Percentiles rank a stretch among this genome's conserved stretches.
Evolutionary conservation across 1,140 invertebrate species (phyloP).

Genomic region (Rhagoletis zephyria): DNA sequence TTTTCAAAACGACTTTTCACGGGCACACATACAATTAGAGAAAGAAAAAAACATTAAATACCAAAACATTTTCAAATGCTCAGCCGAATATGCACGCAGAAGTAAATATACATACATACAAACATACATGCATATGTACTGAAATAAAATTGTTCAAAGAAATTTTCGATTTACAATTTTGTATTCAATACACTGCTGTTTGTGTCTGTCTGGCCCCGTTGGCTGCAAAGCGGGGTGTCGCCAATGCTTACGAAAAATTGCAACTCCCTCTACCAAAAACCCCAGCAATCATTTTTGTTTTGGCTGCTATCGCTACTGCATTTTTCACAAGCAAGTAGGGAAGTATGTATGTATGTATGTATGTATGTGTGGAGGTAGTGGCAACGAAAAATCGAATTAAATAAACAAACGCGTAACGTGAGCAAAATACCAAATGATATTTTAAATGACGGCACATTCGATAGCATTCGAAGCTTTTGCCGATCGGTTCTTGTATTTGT

Average conservation of each 20-base stretch:
- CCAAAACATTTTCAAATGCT: not conserved
- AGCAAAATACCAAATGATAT: slow-evolving; percentile 56
- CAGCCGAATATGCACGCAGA: too few relatives aligned
- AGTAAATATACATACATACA: not conserved
- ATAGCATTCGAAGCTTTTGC: slow-evolving; percentile 20
- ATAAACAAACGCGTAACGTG: slow-evolving; percentile 59
- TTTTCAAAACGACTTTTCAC: slow-evolving; percentile 9
- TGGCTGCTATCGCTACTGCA: not conserved
- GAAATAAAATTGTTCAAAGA: not conserved
- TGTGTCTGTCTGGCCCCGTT: not conserved
- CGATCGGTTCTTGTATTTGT: not conserved
- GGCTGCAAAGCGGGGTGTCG: not conserved
- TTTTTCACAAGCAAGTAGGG: too few relatives aligned
- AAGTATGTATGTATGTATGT: too few relatives aligned
- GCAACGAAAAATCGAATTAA: slow-evolving; percentile 58
- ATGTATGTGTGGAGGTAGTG: slow-evolving; percentile 1
- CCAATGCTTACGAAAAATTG: not conserved
- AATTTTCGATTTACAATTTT: slow-evolving; percentile 24
- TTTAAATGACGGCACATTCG: slow-evolving; percentile 52
- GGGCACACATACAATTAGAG: not conserved
- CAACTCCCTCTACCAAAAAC: not conserved
- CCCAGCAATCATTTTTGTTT: not conserved
- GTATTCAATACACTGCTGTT: slow-evolving; percentile 2
- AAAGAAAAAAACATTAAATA: not conserved
- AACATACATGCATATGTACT: not conserved